Percentiles rank a stretch among this genome's conserved stretches.
phyloP scores from a whole-genome alignment of 2,888 invertebrate species.

The Drosophila borealis region DNA sequence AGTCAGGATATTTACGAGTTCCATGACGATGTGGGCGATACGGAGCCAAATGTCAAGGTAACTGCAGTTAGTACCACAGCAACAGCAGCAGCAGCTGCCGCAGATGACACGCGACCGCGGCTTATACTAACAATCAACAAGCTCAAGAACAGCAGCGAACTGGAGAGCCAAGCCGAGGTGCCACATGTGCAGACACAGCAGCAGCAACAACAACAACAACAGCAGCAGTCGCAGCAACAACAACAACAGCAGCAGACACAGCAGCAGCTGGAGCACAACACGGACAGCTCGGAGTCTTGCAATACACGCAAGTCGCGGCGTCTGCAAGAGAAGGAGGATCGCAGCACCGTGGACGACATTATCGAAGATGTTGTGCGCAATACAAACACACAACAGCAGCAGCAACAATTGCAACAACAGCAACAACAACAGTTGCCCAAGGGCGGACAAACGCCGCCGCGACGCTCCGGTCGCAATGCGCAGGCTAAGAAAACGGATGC shows the following conservation, averaged over 20 bases:
- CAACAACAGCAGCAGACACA: conserved; percentile 84
- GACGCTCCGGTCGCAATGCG: conserved; percentile 84
- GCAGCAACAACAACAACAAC: conserved; percentile 84
- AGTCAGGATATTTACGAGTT: conserved; percentile 94
- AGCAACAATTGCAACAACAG: conserved; percentile 42
- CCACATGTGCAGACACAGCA: conserved; percentile 16
- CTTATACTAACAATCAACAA: conserved; percentile 92
- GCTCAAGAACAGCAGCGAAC: conserved; percentile 85
- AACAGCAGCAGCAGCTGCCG: conserved; percentile 27
- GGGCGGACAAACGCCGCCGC: conserved; percentile 83
- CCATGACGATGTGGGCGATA: conserved; percentile 94
- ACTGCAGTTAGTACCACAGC: conserved; percentile 20
- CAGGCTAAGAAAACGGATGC: conserved; percentile 80
- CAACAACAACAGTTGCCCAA: conserved; percentile 72
- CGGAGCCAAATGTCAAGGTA: conserved; percentile 85
- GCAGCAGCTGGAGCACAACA: conserved; percentile 46
- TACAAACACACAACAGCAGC: conserved; percentile 77
- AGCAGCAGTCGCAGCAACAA: conserved; percentile 14
- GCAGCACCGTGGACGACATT: conserved; percentile 93
- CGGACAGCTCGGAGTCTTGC: conserved; percentile 71
- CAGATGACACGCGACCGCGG: conserved; percentile 87
- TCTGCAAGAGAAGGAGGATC: conserved; percentile 90
- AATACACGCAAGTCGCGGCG: conserved; percentile 93
- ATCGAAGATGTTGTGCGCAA: conserved; percentile 95
- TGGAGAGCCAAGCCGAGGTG: conserved; percentile 37